Percentiles rank a stretch among this genome's conserved stretches.
Evolutionary conservation across 2,797 vertebrate genomes (phyloP).

Genomic region (Danionella dracula): DNA sequence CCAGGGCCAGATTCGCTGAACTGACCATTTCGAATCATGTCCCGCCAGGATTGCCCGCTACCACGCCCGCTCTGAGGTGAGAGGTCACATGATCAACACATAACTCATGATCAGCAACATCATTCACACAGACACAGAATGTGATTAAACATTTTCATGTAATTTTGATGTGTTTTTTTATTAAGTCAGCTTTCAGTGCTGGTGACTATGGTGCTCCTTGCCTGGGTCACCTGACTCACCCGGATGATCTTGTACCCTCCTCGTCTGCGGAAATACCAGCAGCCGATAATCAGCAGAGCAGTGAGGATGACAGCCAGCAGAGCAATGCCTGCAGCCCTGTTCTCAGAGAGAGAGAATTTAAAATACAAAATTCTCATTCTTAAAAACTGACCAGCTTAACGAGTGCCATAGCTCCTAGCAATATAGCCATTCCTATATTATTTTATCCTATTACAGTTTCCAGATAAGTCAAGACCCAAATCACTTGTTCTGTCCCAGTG

Average conservation of each 20-base stretch:
- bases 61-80: slow-evolving; percentile 76
- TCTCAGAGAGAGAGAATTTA: background rate
- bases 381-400: too few species aligned
- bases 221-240: slow-evolving; percentile 61
- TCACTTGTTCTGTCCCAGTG: too few species aligned
- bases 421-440: too few species aligned
- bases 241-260: slow-evolving; percentile 82
- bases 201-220: too few species aligned
- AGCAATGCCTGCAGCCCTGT: slow-evolving; percentile 77
- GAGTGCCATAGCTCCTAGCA: too few species aligned
- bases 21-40: slow-evolving; percentile 52
- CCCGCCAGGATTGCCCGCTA: slow-evolving; percentile 27
- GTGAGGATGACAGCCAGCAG: slow-evolving; percentile 81
- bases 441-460: too few species aligned
- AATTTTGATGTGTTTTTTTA: too few species aligned
- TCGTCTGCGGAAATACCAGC: slow-evolving; percentile 87
- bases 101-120: background rate
- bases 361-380: too few species aligned
- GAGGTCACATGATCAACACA: background rate
- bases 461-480: too few species aligned
- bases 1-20: slow-evolving; percentile 62
- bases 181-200: background rate
- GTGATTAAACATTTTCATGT: too few species aligned
- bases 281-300: slow-evolving; percentile 78
- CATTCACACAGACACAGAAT: too few species aligned